Base-by-base conservation (phyloP, 2,888 invertebrate species). In the Catocala nupta region DNA sequence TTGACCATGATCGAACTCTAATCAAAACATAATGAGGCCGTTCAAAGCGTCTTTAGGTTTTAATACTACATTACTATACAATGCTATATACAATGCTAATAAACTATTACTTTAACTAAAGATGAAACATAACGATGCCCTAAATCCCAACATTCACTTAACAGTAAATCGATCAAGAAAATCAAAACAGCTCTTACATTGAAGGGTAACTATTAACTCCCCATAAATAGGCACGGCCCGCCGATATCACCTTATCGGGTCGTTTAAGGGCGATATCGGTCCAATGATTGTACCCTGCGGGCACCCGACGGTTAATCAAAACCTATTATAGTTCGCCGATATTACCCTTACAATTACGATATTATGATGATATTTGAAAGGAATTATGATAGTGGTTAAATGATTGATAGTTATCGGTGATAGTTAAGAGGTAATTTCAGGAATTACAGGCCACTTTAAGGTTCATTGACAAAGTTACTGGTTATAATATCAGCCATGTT, bases 181-280 rank as follows among this genome's bases (percentile, higher is more conserved):
- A 77, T 75, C 75, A 65, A 65, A 76, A 55, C 65, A 61, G 53
- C 54, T 65, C 71, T 81, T 73, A 80, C 83, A 85, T 86, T 84
- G 82, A 86, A 86, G 90, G 89, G 88, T 87, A 82, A 84, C 90
- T 86, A 90, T 92, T 89, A 91, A 88, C 89, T 89, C 84, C 79
- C 86, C 84, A 90, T 91, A 90, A 92, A 91, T 90, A 86, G 88
- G 81, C 76, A 81, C 85, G 88, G 89, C 81, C 81, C 79, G 72
- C 87, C 84, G 92, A 92, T 91, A 91, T 85, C 90, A 88, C 89
- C 86, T 90, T 91, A 92, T 92, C 92, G 90, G 87, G 87, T 84
- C 86, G 89, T 90, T 76, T 88, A 86, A 84, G 87, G 82, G 87
- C 86, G 86, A 89, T 91, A 92, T 92, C 89, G 89, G 88, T 39